phyloP scores from a whole-genome alignment of 2,797 vertebrate genomes.

The Onychomys torridus region DNA sequence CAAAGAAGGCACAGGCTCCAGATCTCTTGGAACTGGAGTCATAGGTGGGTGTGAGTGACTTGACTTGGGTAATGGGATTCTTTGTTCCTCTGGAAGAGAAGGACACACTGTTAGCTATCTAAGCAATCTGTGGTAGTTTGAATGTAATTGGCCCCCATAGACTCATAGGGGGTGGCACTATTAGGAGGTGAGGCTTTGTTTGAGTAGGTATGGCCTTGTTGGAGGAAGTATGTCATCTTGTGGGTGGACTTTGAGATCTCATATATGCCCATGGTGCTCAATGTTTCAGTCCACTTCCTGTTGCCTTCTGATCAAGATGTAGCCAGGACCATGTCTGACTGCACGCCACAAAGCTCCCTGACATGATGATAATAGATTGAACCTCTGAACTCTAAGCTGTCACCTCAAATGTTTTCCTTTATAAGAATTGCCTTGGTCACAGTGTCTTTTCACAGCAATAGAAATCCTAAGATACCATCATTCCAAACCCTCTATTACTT shows the following conservation, averaged over 20 bases:
- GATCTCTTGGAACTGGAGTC: not conserved
- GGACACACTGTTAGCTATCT: not conserved
- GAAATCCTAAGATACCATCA: not conserved
- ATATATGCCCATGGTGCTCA: not conserved
- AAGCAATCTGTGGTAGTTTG: not conserved
- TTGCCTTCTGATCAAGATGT: not conserved
- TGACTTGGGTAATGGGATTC: not conserved
- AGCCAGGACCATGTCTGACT: not conserved
- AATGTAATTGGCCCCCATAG: not conserved
- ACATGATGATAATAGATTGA: not conserved
- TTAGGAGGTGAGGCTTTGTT: not conserved
- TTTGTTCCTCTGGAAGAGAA: not conserved
- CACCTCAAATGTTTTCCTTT: not conserved
- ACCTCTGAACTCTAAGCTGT: not conserved
- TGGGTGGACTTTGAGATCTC: not conserved
- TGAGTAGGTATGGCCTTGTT: not conserved
- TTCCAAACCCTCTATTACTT: not conserved
- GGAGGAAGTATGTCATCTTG: not conserved
- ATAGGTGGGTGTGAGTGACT: not conserved
- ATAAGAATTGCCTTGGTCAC: not conserved
- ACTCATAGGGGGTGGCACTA: not conserved
- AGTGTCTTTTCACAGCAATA: not conserved
- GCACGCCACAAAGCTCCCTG: not conserved
- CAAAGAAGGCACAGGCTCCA: not conserved
- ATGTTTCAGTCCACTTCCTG: not conserved